A percentile compares a stretch with the other conserved stretches of the same genome.
These are phyloP conservation scores for Meghimatium bilineatum DNA, from an alignment of 2,888 invertebrate species.

Conservation along the genomic window DNA sequence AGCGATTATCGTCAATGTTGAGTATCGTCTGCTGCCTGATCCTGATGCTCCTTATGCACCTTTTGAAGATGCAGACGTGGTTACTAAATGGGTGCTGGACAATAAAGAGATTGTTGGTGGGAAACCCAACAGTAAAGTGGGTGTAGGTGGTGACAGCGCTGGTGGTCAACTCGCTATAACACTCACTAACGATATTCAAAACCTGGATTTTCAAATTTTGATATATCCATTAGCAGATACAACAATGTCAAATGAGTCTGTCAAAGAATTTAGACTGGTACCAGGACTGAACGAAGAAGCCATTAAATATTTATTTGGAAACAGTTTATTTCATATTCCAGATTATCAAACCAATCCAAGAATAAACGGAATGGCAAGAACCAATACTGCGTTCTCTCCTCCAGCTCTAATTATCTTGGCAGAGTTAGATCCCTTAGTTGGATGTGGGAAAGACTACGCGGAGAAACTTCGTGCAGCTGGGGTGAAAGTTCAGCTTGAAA, in stretches of 20 bases:
- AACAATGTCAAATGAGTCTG: no score
- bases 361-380: constrained; percentile 10
- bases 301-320: no score
- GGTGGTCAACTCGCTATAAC: constrained; percentile 25
- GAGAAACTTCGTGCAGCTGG: constrained; percentile 9
- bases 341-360: constrained; percentile 8
- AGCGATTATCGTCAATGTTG: constrained; percentile 43
- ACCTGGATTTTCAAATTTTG: constrained; percentile 32
- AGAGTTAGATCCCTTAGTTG: background rate
- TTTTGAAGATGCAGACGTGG: constrained; percentile 43
- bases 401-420: constrained; percentile 16
- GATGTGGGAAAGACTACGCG: background rate
- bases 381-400: background rate
- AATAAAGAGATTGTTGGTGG: constrained; percentile 39
- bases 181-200: background rate
- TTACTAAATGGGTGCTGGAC: constrained; percentile 42
- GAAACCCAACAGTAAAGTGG: constrained; percentile 17
- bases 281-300: constrained; percentile 7
- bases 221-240: constrained; percentile 7
- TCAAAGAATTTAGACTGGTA: background rate
- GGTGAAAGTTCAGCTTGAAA: background rate
- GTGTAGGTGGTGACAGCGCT: constrained; percentile 36
- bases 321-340: no score
- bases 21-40: constrained; percentile 47
- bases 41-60: constrained; percentile 21